Evolutionary conservation across 1,140 invertebrate genomes (phyloP), one percentile per base, ranked within the genome.

Genomic region (Araneus ventricosus): DNA sequence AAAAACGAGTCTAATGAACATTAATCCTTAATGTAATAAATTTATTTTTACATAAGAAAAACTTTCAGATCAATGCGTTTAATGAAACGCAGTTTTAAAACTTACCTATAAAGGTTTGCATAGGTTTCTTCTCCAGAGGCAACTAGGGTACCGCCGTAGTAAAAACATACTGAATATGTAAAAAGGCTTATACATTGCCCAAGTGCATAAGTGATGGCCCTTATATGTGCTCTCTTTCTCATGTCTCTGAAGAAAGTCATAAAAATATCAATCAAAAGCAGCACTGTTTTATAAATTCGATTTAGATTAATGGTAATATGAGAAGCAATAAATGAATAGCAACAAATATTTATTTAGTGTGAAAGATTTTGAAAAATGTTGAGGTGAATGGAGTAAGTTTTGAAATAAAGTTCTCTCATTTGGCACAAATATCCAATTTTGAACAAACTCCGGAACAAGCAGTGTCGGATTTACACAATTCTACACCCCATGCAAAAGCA

Each of bases 121-220:
- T 97, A 98, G 24, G 95, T 95, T 88, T 98, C 95, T 45, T 96
- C 96, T 39, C 96, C 96, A 75, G 97, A 95, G 1, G 96, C 96
- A 20, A 98, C 97, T 24, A 98, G 95, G 89, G 97, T 96, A 0
- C 97, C 98, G 8, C 98, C 98, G 95, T 98, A 98, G 94, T 97
- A 97, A 94, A 98, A 96, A 79, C 97, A 97, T 8, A 97, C 95
- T 22, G 97, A 97, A 95, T 98, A 98, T 0, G 97, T 97, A 94
- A 98, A 97, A 94, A 97, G 97, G 1, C 97, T 97, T 1, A 97
- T 96, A 20, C 97, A 97, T 95, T 98, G 97, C 0, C 97, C 97
- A 93, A 98, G 96, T 2, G 97, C 97, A 95, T 98, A 98, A 17
- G 98, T 97, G 37, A 97, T 57, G 6, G 97, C 95, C 94, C 94